These are phyloP conservation scores for Rhinichthys osculus DNA, from an alignment of 2,797 vertebrate species.

Conservation along the genomic window DNA sequence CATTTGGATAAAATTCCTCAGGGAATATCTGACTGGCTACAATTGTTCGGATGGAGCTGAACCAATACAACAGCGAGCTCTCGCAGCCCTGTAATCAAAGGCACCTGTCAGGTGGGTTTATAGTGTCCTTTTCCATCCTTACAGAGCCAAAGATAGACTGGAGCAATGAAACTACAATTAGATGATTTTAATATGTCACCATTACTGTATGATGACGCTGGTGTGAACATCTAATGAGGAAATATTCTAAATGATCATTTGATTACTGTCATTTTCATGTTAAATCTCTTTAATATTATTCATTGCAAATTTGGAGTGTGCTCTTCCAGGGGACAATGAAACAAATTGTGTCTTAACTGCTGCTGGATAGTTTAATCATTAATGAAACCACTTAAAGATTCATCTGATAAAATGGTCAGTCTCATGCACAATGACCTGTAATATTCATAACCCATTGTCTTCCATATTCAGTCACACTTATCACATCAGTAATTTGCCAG, in stretches of 20 bases:
- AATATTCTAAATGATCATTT: constrained; percentile 18
- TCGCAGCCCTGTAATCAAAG: constrained; percentile 24
- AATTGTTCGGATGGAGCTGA: constrained; percentile 25
- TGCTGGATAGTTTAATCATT: not conserved
- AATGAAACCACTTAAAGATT: constrained; percentile 22
- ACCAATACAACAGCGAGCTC: constrained; percentile 9
- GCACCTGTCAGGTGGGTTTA: constrained; percentile 15
- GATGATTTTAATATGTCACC: not conserved
- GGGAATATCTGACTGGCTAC: constrained; percentile 30
- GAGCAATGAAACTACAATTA: constrained; percentile 20
- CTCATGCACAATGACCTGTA: constrained; percentile 11
- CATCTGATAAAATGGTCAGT: constrained; percentile 4
- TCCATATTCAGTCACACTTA: constrained; percentile 25
- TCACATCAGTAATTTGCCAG: constrained; percentile 41
- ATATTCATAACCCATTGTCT: constrained; percentile 17
- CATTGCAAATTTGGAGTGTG: not conserved
- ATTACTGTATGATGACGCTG: not conserved
- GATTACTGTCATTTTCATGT: constrained; percentile 22
- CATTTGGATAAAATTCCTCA: constrained; percentile 44
- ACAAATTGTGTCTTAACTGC: constrained; percentile 7
- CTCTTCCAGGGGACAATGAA: not conserved
- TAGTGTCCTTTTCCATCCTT: not conserved
- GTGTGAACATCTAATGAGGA: not conserved
- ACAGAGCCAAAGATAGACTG: not conserved
- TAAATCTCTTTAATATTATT: constrained; percentile 1